These are phyloP conservation scores for Linyphia triangularis DNA, from an alignment of 2,888 invertebrate species.

Conservation along the genomic window DNA sequence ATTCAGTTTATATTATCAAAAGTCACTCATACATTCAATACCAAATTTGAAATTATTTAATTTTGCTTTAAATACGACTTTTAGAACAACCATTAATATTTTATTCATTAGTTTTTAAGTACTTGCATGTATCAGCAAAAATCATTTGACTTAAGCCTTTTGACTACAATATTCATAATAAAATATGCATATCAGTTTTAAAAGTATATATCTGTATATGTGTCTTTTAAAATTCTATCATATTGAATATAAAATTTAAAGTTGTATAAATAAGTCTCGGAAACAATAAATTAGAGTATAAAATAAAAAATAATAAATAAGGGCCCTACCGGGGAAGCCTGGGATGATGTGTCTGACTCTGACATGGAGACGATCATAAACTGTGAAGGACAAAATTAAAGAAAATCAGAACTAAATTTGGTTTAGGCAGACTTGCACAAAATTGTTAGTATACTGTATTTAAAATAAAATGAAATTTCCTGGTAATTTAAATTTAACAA, in stretches of 20 bases:
- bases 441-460: conserved; percentile 16
- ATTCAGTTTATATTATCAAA: too few relatives aligned
- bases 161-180: too few relatives aligned
- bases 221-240: not conserved
- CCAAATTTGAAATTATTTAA: too few relatives aligned
- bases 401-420: conserved; percentile 51
- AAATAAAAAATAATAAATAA: conserved; percentile 2
- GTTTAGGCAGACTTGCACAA: not conserved
- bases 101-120: too few relatives aligned
- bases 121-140: too few relatives aligned
- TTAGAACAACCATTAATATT: too few relatives aligned
- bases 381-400: conserved; percentile 75
- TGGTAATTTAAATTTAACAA: not conserved
- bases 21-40: too few relatives aligned
- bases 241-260: not conserved
- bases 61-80: too few relatives aligned
- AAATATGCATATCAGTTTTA: not conserved
- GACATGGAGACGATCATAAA: conserved; percentile 75
- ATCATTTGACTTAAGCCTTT: too few relatives aligned
- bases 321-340: conserved; percentile 75
- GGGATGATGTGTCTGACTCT: conserved; percentile 75
- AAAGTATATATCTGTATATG: not conserved
- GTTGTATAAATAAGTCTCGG: not conserved
- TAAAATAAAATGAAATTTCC: not conserved
- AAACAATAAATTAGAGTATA: not conserved